Evolutionary conservation across 2,797 vertebrate species (phyloP).

Genomic region (Apogon hyalosoma): DNA sequence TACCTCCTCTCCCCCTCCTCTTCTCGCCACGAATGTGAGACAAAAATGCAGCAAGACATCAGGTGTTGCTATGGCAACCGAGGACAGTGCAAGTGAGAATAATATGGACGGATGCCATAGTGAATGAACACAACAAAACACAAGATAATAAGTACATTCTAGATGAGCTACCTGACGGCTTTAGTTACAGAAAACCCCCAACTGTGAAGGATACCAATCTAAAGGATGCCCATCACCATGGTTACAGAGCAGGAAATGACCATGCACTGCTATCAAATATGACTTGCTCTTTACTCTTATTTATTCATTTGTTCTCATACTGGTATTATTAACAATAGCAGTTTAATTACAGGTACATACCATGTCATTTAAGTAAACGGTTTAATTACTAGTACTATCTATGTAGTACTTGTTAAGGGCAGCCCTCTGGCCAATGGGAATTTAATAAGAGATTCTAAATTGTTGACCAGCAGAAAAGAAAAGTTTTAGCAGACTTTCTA

Average conservation of each 20-base stretch:
- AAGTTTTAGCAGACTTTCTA: not conserved
- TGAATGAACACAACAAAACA: constrained; percentile 60
- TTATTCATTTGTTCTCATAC: not conserved
- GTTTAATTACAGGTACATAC: not conserved
- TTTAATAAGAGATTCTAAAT: not conserved
- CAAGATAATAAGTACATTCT: constrained; percentile 32
- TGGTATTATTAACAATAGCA: not conserved
- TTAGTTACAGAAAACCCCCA: constrained; percentile 18
- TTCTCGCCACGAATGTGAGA: constrained; percentile 40
- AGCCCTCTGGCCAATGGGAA: not conserved
- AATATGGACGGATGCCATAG: constrained; percentile 57
- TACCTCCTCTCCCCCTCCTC: constrained; percentile 21
- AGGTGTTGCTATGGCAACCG: constrained; percentile 78
- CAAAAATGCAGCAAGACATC: constrained; percentile 72
- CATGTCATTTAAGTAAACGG: too few relatives aligned
- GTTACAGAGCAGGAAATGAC: constrained; percentile 55
- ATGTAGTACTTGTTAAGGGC: not conserved
- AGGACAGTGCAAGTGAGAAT: constrained; percentile 58
- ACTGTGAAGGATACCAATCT: constrained; percentile 17
- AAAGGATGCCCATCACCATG: constrained; percentile 53
- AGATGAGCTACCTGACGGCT: constrained; percentile 14
- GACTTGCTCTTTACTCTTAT: constrained; percentile 7
- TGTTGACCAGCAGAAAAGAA: not conserved
- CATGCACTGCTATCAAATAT: constrained; percentile 34
- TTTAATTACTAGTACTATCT: too few relatives aligned